A percentile compares a stretch with the other conserved stretches of the same genome.
These are phyloP conservation scores for Poeciliopsis presidionis DNA, from an alignment of 2,797 vertebrate species.

Conservation along the genomic window DNA sequence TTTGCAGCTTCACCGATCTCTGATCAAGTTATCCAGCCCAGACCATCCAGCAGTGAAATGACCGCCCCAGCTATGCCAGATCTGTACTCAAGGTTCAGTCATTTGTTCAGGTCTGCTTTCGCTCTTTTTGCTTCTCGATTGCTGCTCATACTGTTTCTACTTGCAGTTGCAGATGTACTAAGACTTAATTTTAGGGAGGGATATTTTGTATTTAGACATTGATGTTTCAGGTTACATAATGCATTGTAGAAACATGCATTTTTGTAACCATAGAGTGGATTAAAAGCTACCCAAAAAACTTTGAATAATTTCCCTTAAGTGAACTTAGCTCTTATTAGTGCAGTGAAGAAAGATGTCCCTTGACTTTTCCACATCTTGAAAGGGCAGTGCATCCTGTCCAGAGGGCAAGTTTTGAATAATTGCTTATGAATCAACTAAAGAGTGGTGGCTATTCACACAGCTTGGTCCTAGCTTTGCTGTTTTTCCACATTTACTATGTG, in stretches of 20 bases:
- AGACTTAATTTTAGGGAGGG: not conserved
- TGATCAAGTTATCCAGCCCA: constrained; percentile 17
- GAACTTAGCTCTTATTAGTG: constrained; percentile 51
- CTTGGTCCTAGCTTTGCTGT: not conserved
- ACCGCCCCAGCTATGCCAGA: not conserved
- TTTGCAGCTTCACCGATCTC: constrained; percentile 39
- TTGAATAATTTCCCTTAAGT: constrained; percentile 24
- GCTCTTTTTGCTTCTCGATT: not conserved
- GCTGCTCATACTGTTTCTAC: not conserved
- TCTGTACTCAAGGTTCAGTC: constrained; percentile 54
- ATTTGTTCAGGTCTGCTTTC: constrained; percentile 66
- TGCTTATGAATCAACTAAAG: constrained; percentile 3
- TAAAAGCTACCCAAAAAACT: constrained; percentile 11
- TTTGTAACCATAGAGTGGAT: constrained; percentile 16
- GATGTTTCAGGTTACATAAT: constrained; percentile 5
- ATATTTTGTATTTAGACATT: not conserved
- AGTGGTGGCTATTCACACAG: not conserved
- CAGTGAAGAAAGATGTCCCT: constrained; percentile 21
- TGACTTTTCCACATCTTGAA: constrained; percentile 11
- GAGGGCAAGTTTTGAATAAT: constrained; percentile 11
- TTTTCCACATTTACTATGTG: not conserved
- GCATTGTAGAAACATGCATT: not conserved
- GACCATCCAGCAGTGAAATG: constrained; percentile 26
- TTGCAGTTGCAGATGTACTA: not conserved
- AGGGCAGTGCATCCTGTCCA: constrained; percentile 25